phyloP scores from a whole-genome alignment of 2,113 vertebrate genomes.

The Psittacara wagleri region DNA sequence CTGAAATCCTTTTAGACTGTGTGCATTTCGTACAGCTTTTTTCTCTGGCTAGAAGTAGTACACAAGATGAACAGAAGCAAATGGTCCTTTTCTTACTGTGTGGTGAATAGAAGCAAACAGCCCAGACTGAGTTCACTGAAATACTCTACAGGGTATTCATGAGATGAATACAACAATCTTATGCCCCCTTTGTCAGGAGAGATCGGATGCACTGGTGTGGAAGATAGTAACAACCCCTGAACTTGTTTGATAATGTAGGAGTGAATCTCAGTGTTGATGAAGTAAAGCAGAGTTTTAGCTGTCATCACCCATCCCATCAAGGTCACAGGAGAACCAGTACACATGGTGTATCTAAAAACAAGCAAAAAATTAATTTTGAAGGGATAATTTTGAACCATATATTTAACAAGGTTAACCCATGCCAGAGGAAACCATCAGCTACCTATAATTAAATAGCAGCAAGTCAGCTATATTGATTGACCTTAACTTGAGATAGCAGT shows the following conservation, averaged over 20 bases:
- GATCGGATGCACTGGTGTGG: slow-evolving; percentile 7
- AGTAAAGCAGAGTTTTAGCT: not conserved
- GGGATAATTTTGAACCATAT: not conserved
- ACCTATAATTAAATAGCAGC: slow-evolving; percentile 41
- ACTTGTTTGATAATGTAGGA: slow-evolving; percentile 27
- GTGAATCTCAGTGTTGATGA: slow-evolving; percentile 8
- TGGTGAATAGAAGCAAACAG: slow-evolving; percentile 29
- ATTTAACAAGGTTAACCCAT: slow-evolving; percentile 29
- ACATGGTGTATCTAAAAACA: not conserved
- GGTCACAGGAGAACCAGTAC: not conserved
- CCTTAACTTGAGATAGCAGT: slow-evolving; percentile 15
- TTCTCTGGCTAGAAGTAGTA: not conserved
- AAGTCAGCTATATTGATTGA: not conserved
- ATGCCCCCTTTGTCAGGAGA: slow-evolving; percentile 28
- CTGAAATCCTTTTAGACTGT: not conserved
- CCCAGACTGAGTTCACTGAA: not conserved
- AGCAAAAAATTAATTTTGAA: slow-evolving; percentile 6
- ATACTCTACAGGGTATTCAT: slow-evolving; percentile 40
- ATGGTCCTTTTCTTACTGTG: slow-evolving; percentile 26
- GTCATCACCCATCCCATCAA: not conserved
- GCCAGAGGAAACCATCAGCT: slow-evolving; percentile 5
- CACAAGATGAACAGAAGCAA: slow-evolving; percentile 6
- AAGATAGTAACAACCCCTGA: slow-evolving; percentile 15
- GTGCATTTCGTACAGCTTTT: not conserved
- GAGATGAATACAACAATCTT: slow-evolving; percentile 35